Percentiles rank a stretch among this genome's conserved stretches.
phyloP scores from a whole-genome alignment of 2,797 vertebrate species.

The Phaenicophaeus curvirostris region DNA sequence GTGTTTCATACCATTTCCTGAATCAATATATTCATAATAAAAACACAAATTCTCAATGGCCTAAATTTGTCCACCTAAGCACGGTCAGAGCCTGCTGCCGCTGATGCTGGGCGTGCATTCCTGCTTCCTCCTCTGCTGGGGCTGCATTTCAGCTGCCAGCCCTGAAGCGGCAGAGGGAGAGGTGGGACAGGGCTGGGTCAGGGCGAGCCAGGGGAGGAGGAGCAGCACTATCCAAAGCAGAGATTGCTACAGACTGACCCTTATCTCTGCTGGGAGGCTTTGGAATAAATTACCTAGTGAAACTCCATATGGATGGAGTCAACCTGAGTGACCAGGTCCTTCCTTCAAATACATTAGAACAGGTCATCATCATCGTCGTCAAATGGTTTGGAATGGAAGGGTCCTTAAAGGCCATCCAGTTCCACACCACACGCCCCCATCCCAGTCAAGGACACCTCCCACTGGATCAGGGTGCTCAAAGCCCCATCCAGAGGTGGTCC shows the following conservation, averaged over 20 bases:
- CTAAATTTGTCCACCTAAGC: rapidly evolving
- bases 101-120: rapidly evolving
- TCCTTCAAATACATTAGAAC: background rate
- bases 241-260: background rate
- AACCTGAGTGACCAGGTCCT: background rate
- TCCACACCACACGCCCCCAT: no score
- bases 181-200: background rate
- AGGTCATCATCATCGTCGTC: no score
- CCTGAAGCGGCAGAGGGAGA: background rate
- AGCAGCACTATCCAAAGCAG: background rate
- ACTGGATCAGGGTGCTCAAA: no score
- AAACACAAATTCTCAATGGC: background rate
- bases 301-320: background rate
- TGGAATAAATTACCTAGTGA: background rate
- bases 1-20: background rate
- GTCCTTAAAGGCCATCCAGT: no score
- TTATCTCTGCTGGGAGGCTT: background rate
- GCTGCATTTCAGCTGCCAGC: background rate
- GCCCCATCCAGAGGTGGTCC: rapidly evolving
- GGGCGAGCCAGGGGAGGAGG: background rate
- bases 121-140: background rate
- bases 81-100: background rate
- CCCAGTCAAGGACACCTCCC: no score
- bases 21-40: background rate
- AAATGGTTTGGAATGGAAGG: no score